phyloP scores from a whole-genome alignment of 2,888 invertebrate species.

The Drosophila subquinaria region DNA sequence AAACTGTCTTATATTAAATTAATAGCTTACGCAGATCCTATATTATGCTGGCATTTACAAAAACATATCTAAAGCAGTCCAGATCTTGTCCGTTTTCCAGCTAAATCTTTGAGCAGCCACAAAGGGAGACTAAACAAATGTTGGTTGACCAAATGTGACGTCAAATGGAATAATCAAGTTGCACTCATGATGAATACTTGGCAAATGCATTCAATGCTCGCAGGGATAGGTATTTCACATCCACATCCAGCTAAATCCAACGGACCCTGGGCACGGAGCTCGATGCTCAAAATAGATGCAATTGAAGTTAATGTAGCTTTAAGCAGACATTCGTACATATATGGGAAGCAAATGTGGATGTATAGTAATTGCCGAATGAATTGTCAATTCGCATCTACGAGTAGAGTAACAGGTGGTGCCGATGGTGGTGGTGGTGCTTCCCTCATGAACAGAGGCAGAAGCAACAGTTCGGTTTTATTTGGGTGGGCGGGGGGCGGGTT shows the following conservation, averaged over 20 bases:
- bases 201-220: slow-evolving; percentile 18
- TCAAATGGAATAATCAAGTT: slow-evolving; percentile 50
- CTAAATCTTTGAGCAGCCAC: neutral
- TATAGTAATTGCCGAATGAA: slow-evolving; percentile 57
- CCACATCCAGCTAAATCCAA: slow-evolving; percentile 8
- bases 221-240: neutral
- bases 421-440: neutral
- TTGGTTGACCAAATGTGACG: slow-evolving; percentile 32
- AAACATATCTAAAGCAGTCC: neutral
- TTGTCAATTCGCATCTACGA: slow-evolving; percentile 20
- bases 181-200: slow-evolving; percentile 2
- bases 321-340: slow-evolving; percentile 9
- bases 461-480: slow-evolving; percentile 53
- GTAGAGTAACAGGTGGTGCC: slow-evolving; percentile 53
- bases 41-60: neutral
- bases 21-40: neutral
- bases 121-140: neutral
- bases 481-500: slow-evolving; percentile 3
- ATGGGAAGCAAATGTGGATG: neutral
- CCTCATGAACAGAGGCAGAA: slow-evolving; percentile 32
- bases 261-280: slow-evolving; percentile 29
- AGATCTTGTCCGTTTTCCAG: neutral
- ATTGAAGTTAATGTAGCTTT: slow-evolving; percentile 34
- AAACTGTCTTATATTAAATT: neutral
- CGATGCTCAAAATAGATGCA: slow-evolving; percentile 49